Percentiles rank a stretch among this genome's conserved stretches.
These are phyloP conservation scores for Illadopsis cleaveri DNA, from an alignment of 2,113 vertebrate genomes.

Conservation along the genomic window DNA sequence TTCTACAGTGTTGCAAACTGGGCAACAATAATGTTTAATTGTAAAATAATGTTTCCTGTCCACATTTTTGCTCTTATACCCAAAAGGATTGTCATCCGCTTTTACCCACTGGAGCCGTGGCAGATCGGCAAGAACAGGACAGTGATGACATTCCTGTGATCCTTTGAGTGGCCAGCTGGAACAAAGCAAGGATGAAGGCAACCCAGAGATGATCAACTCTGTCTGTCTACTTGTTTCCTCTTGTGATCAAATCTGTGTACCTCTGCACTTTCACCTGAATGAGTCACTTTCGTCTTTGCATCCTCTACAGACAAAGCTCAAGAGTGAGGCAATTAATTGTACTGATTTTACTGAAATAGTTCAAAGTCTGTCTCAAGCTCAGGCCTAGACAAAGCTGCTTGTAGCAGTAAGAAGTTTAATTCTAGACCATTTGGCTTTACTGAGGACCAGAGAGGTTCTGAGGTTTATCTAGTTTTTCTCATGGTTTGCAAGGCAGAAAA, in stretches of 20 bases:
- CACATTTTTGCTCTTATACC: background rate
- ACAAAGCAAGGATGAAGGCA: background rate
- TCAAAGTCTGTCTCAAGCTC: background rate
- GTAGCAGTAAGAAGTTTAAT: background rate
- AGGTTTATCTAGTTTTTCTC: background rate
- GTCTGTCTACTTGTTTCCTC: background rate
- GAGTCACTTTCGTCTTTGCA: background rate
- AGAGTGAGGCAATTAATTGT: background rate
- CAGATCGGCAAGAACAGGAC: constrained; percentile 92
- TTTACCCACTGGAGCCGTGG: constrained; percentile 83
- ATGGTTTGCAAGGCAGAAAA: background rate
- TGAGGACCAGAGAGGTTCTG: background rate
- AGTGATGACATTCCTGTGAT: constrained; percentile 87
- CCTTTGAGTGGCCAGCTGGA: fast-evolving
- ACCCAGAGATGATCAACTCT: background rate
- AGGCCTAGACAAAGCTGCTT: background rate
- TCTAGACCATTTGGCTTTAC: background rate
- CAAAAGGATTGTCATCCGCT: constrained; percentile 83
- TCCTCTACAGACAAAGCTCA: background rate
- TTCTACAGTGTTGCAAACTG: background rate
- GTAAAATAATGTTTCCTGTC: background rate
- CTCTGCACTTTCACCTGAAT: background rate
- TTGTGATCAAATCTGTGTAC: background rate
- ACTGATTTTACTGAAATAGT: background rate
- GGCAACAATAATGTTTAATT: background rate